These are phyloP conservation scores for Pelochelys cantorii DNA, from an alignment of 2,797 vertebrate genomes.

Conservation along the genomic window DNA sequence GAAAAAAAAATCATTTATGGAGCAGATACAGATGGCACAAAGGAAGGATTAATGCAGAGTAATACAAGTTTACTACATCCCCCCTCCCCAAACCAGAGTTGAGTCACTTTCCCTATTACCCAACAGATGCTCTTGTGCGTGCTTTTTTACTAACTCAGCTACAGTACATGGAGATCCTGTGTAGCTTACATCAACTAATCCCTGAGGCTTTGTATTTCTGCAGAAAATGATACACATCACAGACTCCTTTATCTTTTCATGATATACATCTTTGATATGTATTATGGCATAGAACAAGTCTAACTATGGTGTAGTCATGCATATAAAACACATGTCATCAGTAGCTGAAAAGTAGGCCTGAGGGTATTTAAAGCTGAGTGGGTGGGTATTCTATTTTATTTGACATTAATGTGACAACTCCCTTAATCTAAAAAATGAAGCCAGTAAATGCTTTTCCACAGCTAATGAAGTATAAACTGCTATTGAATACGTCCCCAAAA, in stretches of 20 bases:
- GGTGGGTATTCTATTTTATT: constrained; percentile 59
- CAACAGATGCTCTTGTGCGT: not conserved
- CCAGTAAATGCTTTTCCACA: constrained; percentile 24
- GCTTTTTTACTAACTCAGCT: constrained; percentile 5
- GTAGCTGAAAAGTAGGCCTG: constrained; percentile 40
- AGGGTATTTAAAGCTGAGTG: constrained; percentile 58
- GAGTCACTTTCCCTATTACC: not conserved
- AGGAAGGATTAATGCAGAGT: not conserved
- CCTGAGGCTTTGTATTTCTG: not conserved
- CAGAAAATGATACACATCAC: not conserved
- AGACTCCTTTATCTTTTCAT: constrained; percentile 12
- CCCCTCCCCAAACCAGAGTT: constrained; percentile 17
- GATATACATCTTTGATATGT: constrained; percentile 52
- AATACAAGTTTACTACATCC: not conserved
- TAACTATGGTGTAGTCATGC: constrained; percentile 27
- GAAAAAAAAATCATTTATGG: not conserved
- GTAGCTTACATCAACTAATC: constrained; percentile 10
- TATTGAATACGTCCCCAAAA: not conserved
- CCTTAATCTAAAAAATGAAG: constrained; percentile 11
- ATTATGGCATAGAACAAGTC: constrained; percentile 25
- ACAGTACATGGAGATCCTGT: not conserved
- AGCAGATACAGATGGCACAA: not conserved
- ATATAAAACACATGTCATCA: constrained; percentile 26
- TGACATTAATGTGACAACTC: constrained; percentile 42
- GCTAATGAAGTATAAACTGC: not conserved